A percentile compares a stretch with the other conserved stretches of the same genome.
These are phyloP conservation scores for Pseudorectes ferrugineus DNA, from an alignment of 2,113 vertebrate species.

Conservation along the genomic window DNA sequence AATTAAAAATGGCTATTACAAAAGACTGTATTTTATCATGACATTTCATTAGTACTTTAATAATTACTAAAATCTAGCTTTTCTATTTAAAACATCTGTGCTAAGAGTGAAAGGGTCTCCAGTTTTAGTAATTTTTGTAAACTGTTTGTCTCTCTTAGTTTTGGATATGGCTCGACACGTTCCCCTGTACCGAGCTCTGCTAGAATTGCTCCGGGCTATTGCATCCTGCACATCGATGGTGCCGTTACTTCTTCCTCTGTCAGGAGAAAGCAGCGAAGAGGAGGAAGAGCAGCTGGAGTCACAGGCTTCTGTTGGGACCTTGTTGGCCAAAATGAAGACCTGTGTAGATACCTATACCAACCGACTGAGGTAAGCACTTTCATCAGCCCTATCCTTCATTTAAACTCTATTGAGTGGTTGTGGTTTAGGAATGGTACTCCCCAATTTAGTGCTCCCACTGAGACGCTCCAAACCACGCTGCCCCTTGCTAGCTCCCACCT, in stretches of 20 bases:
- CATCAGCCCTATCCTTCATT: background rate
- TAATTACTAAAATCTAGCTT: background rate
- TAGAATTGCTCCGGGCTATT: conserved; percentile 93
- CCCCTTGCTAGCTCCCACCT: background rate
- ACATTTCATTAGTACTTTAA: background rate
- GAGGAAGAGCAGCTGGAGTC: conserved; percentile 87
- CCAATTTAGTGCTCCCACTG: too few species aligned
- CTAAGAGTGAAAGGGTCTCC: background rate
- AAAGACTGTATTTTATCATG: background rate
- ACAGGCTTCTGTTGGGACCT: conserved; percentile 91
- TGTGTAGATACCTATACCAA: conserved; percentile 98
- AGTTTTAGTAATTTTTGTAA: background rate
- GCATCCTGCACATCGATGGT: conserved; percentile 91
- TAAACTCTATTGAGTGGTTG: background rate
- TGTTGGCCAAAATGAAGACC: conserved; percentile 98
- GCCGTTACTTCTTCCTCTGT: conserved; percentile 89
- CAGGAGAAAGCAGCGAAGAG: conserved; percentile 83
- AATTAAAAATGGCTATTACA: background rate
- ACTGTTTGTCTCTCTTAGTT: conserved; percentile 69
- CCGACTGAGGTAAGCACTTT: conserved; percentile 80
- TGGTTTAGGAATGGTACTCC: background rate
- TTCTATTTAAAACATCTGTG: background rate
- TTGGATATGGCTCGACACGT: conserved; percentile 98
- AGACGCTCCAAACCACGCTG: fast-evolving
- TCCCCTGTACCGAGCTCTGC: conserved; percentile 90